Base-by-base conservation (phyloP, 2,797 vertebrate species). In the Anguilla megastoma region DNA sequence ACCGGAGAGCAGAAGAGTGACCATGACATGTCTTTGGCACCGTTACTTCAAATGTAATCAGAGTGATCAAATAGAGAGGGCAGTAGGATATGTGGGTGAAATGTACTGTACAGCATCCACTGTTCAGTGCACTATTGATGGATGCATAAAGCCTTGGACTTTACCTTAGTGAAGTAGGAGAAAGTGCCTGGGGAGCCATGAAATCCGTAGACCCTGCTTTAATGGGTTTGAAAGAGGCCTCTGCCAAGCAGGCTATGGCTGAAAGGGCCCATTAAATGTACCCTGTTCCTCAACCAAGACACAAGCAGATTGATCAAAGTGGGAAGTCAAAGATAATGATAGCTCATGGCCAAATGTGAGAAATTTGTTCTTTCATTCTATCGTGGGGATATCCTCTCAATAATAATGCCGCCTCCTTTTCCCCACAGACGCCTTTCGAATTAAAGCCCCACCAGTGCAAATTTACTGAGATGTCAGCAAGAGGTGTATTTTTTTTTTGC, bases 221-320 rank as follows among this genome's bases (percentile, higher is more conserved):
- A 96, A 96, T 95, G 95, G 94, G 94, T 96, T 95, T 95, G 95
- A 95, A 95, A 95, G 94, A 95, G 95, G 95, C 94, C 95, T 95
- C 93, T 85, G 94, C 91, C 91, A 85, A 88, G 87, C 76, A 60
- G 86, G 86, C 92, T 93, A 93, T 91, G 91, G 92, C 93, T 94
- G 95, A 95, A 94, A 95, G 95, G 93, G 93, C 91, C 95, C 94
- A 96, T 96, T 96, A 96, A 95, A 95, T 93, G 94, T 94, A 94
- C 92, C 91, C 93, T 91, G 92, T 93, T 95, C 93, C 92, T 94
- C 91, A 74, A 91, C 91, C 89, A 89, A 90, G 91, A 85, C 88
- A 30, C 82, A 63, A 87, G 90, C 91, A 94, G 94, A 96, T 95
- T 95, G 94, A 95, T 95, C 94, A 95, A 93, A 94, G 92, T 92